Evolutionary conservation across 2,797 vertebrate genomes (phyloP).

Genomic region (Tiaroga cobitis): DNA sequence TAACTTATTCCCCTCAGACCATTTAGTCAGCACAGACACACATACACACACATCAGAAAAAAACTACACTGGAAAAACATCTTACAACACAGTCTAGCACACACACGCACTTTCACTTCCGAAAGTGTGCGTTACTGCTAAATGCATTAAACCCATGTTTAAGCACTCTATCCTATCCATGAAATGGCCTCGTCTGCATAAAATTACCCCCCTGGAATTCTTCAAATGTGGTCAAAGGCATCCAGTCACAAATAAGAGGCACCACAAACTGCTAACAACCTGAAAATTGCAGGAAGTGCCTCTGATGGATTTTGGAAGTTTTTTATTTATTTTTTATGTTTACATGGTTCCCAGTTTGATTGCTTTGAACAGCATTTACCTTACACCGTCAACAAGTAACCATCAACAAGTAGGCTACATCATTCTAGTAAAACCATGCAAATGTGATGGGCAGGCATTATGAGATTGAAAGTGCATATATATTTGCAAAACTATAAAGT

Average conservation of each 20-base stretch:
- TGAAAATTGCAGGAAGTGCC: slow-evolving; percentile 28
- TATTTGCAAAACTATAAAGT: no score
- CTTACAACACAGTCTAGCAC: neutral
- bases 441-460: neutral
- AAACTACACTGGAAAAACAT: neutral
- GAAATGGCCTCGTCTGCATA: slow-evolving; percentile 32
- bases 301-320: slow-evolving; percentile 2
- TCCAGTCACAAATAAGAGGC: slow-evolving; percentile 36
- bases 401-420: neutral
- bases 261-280: slow-evolving; percentile 10
- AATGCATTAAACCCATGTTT: slow-evolving; percentile 22
- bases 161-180: neutral
- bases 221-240: slow-evolving; percentile 7
- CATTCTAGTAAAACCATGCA: neutral
- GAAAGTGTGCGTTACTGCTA: neutral
- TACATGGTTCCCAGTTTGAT: neutral
- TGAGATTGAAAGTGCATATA: neutral
- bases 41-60: neutral
- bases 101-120: slow-evolving; percentile 12
- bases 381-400: neutral
- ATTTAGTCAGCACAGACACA: slow-evolving; percentile 42
- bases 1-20: slow-evolving; percentile 45
- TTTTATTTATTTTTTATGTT: neutral
- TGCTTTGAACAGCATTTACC: neutral
- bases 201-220: slow-evolving; percentile 16